These are phyloP conservation scores for Diuraphis noxia DNA, from an alignment of 1,140 invertebrate genomes.

Conservation along the genomic window DNA sequence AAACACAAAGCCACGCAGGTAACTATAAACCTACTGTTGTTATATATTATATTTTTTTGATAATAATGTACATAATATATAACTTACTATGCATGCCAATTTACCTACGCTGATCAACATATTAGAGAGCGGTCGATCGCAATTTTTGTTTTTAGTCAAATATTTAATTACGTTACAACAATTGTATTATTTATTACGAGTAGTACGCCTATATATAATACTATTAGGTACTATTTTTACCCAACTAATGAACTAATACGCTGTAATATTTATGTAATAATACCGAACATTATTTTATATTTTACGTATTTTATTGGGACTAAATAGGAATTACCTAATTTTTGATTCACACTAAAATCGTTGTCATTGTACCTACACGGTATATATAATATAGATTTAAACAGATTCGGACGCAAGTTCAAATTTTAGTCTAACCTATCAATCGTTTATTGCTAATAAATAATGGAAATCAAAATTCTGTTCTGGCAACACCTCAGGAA, in stretches of 20 bases:
- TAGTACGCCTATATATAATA: no score
- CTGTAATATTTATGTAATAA: no score
- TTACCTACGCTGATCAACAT: no score
- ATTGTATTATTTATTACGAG: neutral
- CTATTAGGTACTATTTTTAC: no score
- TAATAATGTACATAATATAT: neutral
- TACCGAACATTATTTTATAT: no score
- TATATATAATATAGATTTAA: no score
- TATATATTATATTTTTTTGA: neutral
- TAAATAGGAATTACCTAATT: neutral
- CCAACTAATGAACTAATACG: neutral
- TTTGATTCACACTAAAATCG: neutral
- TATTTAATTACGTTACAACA: neutral
- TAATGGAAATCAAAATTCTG: neutral
- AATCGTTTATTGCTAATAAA: neutral
- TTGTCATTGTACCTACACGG: neutral
- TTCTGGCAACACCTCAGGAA: neutral
- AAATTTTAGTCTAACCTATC: neutral
- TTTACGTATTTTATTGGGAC: no score
- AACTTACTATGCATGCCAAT: no score
- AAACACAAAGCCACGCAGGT: neutral
- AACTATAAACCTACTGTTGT: neutral
- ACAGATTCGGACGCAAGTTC: neutral
- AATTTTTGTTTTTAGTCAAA: neutral
- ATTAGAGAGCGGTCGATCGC: neutral